Percentiles rank a stretch among this genome's conserved stretches.
Evolutionary conservation across 2,797 vertebrate genomes (phyloP).

Genomic region (Acipenser oxyrinchus): DNA sequence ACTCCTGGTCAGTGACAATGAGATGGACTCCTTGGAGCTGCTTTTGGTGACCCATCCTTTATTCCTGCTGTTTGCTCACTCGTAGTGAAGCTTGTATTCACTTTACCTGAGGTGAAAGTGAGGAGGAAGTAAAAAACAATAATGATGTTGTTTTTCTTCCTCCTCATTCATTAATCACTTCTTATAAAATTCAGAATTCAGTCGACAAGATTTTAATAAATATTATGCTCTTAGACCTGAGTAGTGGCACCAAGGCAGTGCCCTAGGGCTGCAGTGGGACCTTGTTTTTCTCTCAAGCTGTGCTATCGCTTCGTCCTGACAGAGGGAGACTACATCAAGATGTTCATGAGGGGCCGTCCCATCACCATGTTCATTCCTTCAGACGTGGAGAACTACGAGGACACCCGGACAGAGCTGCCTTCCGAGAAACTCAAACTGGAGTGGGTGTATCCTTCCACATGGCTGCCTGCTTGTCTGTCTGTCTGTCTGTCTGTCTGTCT

Average conservation of each 20-base stretch:
- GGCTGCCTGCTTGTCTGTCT: background rate
- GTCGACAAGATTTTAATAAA: too few species aligned
- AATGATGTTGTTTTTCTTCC: too few species aligned
- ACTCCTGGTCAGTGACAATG: too few species aligned
- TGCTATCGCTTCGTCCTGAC: conserved; percentile 24
- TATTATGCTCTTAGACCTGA: too few species aligned
- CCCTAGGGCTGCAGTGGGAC: background rate
- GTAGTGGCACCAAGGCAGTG: background rate
- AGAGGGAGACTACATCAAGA: conserved; percentile 95
- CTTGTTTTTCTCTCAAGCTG: conserved; percentile 8
- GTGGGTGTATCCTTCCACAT: conserved; percentile 90
- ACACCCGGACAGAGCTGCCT: conserved; percentile 83
- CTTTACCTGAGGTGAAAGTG: too few species aligned
- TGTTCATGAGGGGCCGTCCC: conserved; percentile 96
- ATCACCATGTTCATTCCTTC: conserved; percentile 98
- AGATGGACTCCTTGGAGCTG: too few species aligned
- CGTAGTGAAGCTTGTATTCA: too few species aligned
- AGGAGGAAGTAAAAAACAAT: too few species aligned
- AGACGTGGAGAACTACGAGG: conserved; percentile 84
- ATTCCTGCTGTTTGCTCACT: too few species aligned
- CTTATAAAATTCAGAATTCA: too few species aligned
- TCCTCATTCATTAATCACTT: too few species aligned
- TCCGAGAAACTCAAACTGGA: conserved; percentile 92
- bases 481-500: background rate
- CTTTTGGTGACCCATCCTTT: too few species aligned